These are phyloP conservation scores for Drosophila littoralis DNA, from an alignment of 1,140 invertebrate genomes.

Conservation along the genomic window DNA sequence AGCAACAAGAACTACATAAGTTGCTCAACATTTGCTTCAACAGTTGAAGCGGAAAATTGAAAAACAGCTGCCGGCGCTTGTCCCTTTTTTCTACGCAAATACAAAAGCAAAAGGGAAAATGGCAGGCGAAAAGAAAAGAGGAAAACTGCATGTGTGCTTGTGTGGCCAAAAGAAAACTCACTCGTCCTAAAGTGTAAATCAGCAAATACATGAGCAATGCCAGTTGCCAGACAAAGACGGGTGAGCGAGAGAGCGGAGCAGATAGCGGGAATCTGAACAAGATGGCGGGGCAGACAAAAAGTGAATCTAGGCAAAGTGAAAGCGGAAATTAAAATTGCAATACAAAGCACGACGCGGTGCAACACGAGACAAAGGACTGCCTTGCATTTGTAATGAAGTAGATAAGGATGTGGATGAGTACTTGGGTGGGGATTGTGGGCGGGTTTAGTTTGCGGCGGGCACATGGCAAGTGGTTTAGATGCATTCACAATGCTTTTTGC, in stretches of 20 bases:
- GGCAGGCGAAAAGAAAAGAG: constrained; percentile 32
- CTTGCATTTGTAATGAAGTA: constrained; percentile 66
- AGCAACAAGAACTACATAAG: constrained; percentile 20
- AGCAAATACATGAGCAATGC: constrained; percentile 61
- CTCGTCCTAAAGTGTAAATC: constrained; percentile 66
- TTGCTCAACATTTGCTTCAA: constrained; percentile 50
- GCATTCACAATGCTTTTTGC: constrained; percentile 37
- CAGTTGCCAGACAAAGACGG: constrained; percentile 33
- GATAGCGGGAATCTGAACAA: constrained; percentile 29
- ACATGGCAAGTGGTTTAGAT: constrained; percentile 36
- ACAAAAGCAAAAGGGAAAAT: constrained; percentile 1
- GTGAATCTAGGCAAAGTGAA: constrained; percentile 80
- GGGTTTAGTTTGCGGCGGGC: constrained; percentile 12
- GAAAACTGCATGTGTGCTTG: constrained; percentile 50
- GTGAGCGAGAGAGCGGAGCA: neutral
- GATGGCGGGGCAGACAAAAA: constrained; percentile 53
- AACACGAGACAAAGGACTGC: constrained; percentile 33
- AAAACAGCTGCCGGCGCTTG: constrained; percentile 70
- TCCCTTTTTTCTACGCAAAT: constrained; percentile 30
- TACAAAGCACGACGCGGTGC: constrained; percentile 57
- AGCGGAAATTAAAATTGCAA: constrained; percentile 82
- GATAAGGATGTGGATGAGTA: constrained; percentile 17
- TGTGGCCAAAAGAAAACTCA: constrained; percentile 37
- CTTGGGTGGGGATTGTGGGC: neutral
- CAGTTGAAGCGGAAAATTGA: constrained; percentile 80